Evolutionary conservation across 2,888 invertebrate species (phyloP).

Genomic region (Hydraecia micacea): DNA sequence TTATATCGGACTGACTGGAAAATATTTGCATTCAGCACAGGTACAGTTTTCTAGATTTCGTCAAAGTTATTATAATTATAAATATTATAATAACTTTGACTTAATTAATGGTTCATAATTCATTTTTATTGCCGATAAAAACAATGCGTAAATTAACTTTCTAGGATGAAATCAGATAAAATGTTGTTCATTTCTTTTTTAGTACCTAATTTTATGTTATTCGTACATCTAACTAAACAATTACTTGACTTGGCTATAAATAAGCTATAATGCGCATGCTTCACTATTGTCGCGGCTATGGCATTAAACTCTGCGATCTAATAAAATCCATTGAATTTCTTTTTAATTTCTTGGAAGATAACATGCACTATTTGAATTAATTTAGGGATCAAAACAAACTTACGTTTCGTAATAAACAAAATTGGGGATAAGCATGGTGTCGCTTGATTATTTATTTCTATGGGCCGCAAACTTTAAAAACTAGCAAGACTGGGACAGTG

Average conservation of each 20-base stretch:
- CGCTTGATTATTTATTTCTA: conserved; percentile 1
- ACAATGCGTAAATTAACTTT: conserved; percentile 38
- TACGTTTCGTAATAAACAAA: not conserved
- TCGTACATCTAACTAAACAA: conserved; percentile 1
- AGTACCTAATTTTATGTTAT: not conserved
- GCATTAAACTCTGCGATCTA: not conserved
- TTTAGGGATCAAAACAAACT: not conserved
- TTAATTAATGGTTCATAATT: conserved; percentile 14
- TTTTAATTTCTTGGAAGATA: not conserved
- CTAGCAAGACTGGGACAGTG: not conserved
- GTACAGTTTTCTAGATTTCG: conserved; percentile 24
- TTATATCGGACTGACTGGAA: not conserved
- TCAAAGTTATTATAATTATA: too few species aligned
- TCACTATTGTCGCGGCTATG: not conserved
- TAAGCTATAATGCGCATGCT: not conserved
- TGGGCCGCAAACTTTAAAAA: not conserved
- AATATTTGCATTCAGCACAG: conserved; percentile 26
- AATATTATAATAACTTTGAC: conserved; percentile 7
- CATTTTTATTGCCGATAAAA: conserved; percentile 25
- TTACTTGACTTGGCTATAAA: too few species aligned
- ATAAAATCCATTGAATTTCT: not conserved
- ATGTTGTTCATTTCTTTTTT: not conserved
- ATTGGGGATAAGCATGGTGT: not conserved
- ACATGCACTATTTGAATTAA: not conserved
- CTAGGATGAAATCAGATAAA: conserved; percentile 20